phyloP scores from a whole-genome alignment of 2,888 invertebrate species.

The Clivina fossor region DNA sequence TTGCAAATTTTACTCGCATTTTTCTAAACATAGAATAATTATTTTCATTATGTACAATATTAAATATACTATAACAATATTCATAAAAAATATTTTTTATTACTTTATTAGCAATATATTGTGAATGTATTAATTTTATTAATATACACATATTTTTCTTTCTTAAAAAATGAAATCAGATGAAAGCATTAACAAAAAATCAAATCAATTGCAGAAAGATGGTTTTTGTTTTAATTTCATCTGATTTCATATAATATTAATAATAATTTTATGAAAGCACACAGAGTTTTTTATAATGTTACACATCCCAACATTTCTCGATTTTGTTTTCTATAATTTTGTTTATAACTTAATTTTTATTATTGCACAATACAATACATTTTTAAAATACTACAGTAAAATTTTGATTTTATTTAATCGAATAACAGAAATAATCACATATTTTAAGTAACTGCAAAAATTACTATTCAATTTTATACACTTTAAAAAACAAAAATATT shows the following conservation, averaged over 20 bases:
- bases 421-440: no score
- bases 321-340: constrained; percentile 1
- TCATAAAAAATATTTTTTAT: constrained; percentile 23
- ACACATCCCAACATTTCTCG: constrained; percentile 18
- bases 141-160: constrained; percentile 29
- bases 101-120: constrained; percentile 32
- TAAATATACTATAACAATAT: constrained; percentile 28
- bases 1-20: no score
- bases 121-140: constrained; percentile 33
- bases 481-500: no score
- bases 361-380: neutral
- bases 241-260: constrained; percentile 14
- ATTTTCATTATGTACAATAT: constrained; percentile 23
- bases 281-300: constrained; percentile 11
- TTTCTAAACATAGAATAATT: no score
- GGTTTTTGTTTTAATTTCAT: constrained; percentile 3
- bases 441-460: no score
- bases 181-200: constrained; percentile 7
- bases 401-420: no score
- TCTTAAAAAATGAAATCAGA: constrained; percentile 11
- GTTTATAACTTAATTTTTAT: neutral
- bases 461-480: no score
- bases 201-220: constrained; percentile 1
- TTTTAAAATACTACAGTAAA: neutral
- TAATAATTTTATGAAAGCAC: constrained; percentile 18